A percentile compares a stretch with the other conserved stretches of the same genome.
Conservation (phyloP, 2,888 invertebrate species). For the Ophraella communa region DNA sequence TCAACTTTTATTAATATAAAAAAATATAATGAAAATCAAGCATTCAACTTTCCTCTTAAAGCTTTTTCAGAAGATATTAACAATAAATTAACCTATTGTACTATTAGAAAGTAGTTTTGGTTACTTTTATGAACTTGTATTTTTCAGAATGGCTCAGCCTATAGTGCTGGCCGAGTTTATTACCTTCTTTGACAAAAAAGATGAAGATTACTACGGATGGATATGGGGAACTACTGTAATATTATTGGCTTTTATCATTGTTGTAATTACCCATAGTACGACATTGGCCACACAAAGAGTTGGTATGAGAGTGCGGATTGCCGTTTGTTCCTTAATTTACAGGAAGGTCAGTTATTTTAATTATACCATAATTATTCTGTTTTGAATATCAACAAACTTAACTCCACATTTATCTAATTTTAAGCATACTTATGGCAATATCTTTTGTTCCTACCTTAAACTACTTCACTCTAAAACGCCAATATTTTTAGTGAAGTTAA, state of each 20-base stretch:
- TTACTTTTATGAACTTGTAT: not conserved
- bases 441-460: no score
- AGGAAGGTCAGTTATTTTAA: constrained; percentile 70
- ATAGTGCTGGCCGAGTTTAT: constrained; percentile 69
- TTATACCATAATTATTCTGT: not conserved
- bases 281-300: constrained; percentile 66
- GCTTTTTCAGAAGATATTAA: no score
- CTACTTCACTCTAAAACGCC: no score
- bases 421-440: no score
- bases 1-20: no score
- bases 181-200: constrained; percentile 62
- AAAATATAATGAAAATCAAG: no score
- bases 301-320: constrained; percentile 80
- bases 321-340: constrained; percentile 81
- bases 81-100: no score
- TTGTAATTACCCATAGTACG: constrained; percentile 71
- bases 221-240: constrained; percentile 70
- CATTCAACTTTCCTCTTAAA: no score
- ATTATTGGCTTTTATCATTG: constrained; percentile 64
- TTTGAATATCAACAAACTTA: no score
- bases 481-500: no score
- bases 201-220: constrained; percentile 67
- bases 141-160: constrained; percentile 67
- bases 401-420: no score
- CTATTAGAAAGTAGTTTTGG: no score